Evolutionary conservation across 2,797 vertebrate species (phyloP).

Genomic region (Melanotaenia trifasciata): DNA sequence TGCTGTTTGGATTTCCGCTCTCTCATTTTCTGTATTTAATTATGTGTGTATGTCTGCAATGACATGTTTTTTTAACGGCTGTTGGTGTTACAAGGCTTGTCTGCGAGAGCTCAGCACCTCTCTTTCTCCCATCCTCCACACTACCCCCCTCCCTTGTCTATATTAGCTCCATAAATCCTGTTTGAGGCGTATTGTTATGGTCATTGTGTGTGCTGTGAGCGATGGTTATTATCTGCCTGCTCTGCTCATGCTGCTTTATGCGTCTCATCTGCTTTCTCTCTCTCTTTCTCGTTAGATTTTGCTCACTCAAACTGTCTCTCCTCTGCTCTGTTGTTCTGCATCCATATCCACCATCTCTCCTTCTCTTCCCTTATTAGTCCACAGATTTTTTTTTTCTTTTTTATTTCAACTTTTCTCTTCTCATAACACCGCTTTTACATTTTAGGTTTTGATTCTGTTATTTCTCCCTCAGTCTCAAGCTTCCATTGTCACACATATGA

Average conservation of each 20-base stretch:
- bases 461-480: conserved; percentile 8
- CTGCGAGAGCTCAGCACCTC: conserved; percentile 44
- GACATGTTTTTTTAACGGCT: conserved; percentile 54
- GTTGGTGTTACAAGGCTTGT: conserved; percentile 52
- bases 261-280: conserved; percentile 67
- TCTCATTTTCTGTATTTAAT: conserved; percentile 1
- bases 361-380: conserved; percentile 48
- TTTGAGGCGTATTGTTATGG: conserved; percentile 83
- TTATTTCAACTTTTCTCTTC: conserved; percentile 9
- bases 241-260: conserved; percentile 80
- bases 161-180: conserved; percentile 86
- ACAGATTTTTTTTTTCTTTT: conserved; percentile 29
- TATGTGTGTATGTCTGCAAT: conserved; percentile 35
- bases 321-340: conserved; percentile 36
- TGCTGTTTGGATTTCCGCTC: conserved; percentile 14
- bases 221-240: conserved; percentile 83
- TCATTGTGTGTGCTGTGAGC: conserved; percentile 85
- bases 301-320: conserved; percentile 21
- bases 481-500: conserved; percentile 10
- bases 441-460: conserved; percentile 38
- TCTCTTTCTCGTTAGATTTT: conserved; percentile 36
- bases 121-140: conserved; percentile 58
- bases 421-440: conserved; percentile 22
- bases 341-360: conserved; percentile 38
- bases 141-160: conserved; percentile 59